A percentile compares a stretch with the other conserved stretches of the same genome.
Conservation (phyloP, 2,797 vertebrate species). For the Sylvilagus floridanus region DNA sequence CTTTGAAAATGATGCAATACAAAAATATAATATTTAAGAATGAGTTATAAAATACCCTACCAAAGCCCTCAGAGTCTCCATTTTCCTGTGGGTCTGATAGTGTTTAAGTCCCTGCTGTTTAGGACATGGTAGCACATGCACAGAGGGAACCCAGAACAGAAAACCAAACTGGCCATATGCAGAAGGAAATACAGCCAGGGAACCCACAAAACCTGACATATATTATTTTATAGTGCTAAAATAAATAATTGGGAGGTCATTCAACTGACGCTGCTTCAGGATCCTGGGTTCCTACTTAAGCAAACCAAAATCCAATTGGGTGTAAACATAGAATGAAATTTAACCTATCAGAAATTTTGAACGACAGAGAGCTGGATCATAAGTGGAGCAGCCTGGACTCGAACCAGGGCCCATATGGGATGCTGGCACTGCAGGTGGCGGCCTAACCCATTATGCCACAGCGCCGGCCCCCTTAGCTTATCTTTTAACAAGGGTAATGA, state of each 20-base stretch:
- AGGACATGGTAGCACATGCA: too few species aligned
- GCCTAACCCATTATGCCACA: too few species aligned
- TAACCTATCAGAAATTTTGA: background rate
- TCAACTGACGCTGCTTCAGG: background rate
- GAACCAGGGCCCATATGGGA: too few species aligned
- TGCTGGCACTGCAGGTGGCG: too few species aligned
- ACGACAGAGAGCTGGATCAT: too few species aligned
- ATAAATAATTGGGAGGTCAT: background rate
- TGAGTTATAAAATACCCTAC: background rate
- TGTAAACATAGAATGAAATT: background rate
- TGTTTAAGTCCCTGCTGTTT: too few species aligned
- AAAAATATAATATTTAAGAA: background rate
- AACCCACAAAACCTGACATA: background rate
- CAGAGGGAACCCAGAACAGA: too few species aligned
- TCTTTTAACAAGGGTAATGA: background rate
- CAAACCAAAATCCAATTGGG: background rate
- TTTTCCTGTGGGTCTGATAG: too few species aligned
- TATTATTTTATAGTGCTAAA: background rate
- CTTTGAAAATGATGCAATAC: background rate
- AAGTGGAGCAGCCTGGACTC: too few species aligned
- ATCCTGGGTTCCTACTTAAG: background rate
- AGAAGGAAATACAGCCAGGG: too few species aligned
- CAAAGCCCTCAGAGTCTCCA: too few species aligned
- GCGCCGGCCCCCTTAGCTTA: background rate
- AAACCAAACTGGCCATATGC: too few species aligned